Evolutionary conservation across 2,797 vertebrate species (phyloP).

Genomic region (Gallinago stenura): DNA sequence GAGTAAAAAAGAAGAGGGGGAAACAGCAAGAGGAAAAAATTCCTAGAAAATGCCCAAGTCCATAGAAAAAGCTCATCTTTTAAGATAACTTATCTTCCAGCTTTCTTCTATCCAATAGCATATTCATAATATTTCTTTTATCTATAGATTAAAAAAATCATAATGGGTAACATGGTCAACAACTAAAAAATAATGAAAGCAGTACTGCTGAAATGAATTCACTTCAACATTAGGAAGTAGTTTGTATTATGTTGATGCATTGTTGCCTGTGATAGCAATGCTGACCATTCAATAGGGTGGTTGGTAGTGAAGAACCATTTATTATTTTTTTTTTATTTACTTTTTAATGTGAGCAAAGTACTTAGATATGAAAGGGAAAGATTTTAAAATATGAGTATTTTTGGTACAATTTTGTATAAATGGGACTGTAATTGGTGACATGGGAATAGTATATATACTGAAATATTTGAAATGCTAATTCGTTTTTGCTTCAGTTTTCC

Average conservation of each 20-base stretch:
- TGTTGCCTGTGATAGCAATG: neutral
- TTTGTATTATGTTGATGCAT: neutral
- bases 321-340: neutral
- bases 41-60: neutral
- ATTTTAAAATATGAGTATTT: neutral
- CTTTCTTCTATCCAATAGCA: neutral
- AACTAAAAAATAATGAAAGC: neutral
- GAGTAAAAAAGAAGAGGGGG: neutral
- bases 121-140: neutral
- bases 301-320: neutral
- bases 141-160: neutral
- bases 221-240: neutral
- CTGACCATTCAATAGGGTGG: neutral
- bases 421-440: conserved; percentile 37
- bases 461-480: conserved; percentile 67
- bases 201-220: neutral
- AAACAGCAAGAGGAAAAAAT: neutral
- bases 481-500: conserved; percentile 44
- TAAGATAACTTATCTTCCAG: neutral
- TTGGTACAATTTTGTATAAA: conserved; percentile 28
- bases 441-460: conserved; percentile 34
- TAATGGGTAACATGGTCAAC: neutral
- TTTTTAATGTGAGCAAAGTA: neutral
- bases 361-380: neutral
- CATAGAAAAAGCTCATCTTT: neutral